These are phyloP conservation scores for Avahi laniger DNA, from an alignment of 2,797 vertebrate species.

Conservation along the genomic window DNA sequence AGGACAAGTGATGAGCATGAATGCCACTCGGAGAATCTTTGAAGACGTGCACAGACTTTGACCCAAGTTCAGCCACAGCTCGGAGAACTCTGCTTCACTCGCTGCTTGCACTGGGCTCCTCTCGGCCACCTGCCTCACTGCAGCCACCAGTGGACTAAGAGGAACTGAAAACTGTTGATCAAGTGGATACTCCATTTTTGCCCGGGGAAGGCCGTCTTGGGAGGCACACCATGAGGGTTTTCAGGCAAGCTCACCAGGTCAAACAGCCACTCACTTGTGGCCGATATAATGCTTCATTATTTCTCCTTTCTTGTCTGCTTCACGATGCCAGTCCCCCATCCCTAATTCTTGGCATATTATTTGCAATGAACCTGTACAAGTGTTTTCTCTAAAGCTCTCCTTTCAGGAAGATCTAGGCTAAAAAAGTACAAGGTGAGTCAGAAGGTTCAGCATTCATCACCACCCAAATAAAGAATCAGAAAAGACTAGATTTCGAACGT, in stretches of 20 bases:
- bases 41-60: accelerated
- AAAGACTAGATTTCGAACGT: background rate
- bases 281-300: accelerated
- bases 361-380: accelerated
- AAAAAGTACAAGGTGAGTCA: background rate
- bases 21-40: background rate
- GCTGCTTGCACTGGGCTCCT: too few species aligned
- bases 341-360: accelerated
- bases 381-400: background rate
- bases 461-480: background rate
- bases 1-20: background rate
- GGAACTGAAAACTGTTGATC: accelerated
- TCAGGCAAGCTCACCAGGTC: background rate
- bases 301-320: background rate
- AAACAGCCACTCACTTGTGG: too few species aligned
- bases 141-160: background rate
- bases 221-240: background rate
- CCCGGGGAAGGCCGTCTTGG: accelerated
- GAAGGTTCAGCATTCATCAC: background rate
- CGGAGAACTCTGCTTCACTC: accelerated
- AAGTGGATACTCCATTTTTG: background rate
- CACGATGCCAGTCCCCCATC: accelerated
- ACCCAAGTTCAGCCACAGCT: background rate
- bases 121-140: accelerated
- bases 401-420: background rate